Percentiles rank a stretch among this genome's conserved stretches.
These are phyloP conservation scores for Heliornis fulica DNA, from an alignment of 2,113 vertebrate species.

Conservation along the genomic window DNA sequence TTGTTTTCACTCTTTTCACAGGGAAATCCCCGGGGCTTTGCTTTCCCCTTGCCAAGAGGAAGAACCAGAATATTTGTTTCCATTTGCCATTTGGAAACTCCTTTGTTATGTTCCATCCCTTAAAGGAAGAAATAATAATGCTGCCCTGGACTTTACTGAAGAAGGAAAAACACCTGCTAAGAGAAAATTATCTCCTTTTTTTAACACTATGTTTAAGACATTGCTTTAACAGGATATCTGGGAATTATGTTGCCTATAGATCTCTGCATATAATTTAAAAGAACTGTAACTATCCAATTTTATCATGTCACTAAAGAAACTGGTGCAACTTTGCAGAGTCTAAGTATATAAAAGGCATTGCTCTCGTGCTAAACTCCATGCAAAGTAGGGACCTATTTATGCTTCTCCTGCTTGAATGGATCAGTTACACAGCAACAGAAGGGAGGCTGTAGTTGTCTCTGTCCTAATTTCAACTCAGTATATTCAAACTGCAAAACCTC, in stretches of 20 bases:
- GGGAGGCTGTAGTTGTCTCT: background rate
- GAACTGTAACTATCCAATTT: background rate
- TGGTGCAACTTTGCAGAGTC: background rate
- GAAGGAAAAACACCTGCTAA: constrained; percentile 1
- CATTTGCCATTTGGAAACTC: constrained; percentile 26
- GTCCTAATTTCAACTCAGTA: background rate
- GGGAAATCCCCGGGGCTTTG: constrained; percentile 7
- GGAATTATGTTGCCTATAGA: background rate
- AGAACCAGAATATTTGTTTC: constrained; percentile 47
- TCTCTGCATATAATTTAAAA: background rate
- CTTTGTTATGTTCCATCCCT: constrained; percentile 36
- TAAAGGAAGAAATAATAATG: constrained; percentile 27
- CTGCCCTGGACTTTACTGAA: background rate
- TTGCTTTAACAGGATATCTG: background rate
- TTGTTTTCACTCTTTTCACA: constrained; percentile 8
- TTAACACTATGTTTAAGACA: background rate
- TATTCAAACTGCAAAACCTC: background rate
- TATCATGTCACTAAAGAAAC: background rate
- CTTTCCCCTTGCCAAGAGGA: constrained; percentile 51
- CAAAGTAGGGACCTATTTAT: background rate
- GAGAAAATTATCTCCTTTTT: background rate
- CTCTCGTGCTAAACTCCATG: background rate
- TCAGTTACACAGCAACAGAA: background rate
- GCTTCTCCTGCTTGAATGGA: background rate
- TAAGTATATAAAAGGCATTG: background rate